These are phyloP conservation scores for Cygnus atratus DNA, from an alignment of 2,113 vertebrate species.

Conservation along the genomic window DNA sequence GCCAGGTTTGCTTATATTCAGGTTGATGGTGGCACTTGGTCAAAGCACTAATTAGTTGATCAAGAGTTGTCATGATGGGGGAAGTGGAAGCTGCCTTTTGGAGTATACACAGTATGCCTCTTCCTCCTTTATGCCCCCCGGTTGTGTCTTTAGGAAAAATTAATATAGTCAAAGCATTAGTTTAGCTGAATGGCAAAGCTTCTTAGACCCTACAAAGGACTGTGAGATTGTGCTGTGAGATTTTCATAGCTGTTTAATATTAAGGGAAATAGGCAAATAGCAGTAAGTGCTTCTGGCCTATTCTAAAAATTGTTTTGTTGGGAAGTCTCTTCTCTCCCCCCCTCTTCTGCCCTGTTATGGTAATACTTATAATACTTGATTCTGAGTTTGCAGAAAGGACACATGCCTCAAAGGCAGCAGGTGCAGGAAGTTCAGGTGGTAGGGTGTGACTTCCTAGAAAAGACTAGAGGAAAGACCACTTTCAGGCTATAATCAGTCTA, in stretches of 20 bases:
- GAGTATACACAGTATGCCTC: not conserved
- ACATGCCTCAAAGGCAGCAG: not conserved
- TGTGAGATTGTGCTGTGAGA: not conserved
- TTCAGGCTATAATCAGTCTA: not conserved
- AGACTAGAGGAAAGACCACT: not conserved
- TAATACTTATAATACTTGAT: not conserved
- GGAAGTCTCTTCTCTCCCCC: not conserved
- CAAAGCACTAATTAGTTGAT: not conserved
- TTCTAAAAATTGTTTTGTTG: not conserved
- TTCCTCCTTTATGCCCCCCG: not conserved
- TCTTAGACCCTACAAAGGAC: not conserved
- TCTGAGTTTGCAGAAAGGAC: not conserved
- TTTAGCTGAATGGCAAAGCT: not conserved
- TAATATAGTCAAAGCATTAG: not conserved
- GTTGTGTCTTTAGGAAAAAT: not conserved
- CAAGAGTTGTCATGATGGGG: not conserved
- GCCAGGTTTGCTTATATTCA: not conserved
- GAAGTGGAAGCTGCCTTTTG: not conserved
- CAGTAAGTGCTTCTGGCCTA: not conserved
- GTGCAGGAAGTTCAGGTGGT: not conserved
- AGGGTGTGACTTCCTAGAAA: not conserved
- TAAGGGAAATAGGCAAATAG: not conserved
- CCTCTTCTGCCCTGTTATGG: not conserved
- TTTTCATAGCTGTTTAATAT: not conserved
- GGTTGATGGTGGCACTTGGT: not conserved